Conservation (phyloP, 23 tunicate species). For the Trididemnum nubilum region DNA sequence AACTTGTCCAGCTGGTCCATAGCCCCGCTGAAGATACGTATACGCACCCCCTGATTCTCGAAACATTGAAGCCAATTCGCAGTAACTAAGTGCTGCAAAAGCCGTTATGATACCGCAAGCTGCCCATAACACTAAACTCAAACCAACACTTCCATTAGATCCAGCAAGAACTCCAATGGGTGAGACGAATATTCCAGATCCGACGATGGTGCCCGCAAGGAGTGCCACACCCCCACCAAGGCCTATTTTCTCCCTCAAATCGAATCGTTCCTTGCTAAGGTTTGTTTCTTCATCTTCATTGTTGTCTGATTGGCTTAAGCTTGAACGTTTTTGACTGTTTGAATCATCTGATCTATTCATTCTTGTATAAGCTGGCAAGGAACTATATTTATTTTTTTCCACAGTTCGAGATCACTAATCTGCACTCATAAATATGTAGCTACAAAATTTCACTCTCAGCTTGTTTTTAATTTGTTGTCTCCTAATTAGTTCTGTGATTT, state of each 20-base stretch:
- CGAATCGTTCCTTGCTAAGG: slow-evolving; percentile 25
- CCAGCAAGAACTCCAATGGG: slow-evolving; percentile 72
- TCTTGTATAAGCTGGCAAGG: no score
- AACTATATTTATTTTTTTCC: no score
- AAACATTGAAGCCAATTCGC: slow-evolving; percentile 66
- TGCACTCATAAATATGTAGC: no score
- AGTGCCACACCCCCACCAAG: slow-evolving; percentile 44
- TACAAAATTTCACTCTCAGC: no score
- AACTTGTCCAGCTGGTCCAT: slow-evolving; percentile 46
- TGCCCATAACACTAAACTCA: slow-evolving; percentile 80
- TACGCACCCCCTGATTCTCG: slow-evolving; percentile 75
- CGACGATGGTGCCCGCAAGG: slow-evolving; percentile 71
- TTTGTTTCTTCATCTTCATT: background rate
- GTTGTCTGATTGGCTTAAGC: background rate
- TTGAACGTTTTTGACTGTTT: background rate
- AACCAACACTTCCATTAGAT: slow-evolving; percentile 68
- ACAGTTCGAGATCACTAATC: no score
- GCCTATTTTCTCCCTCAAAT: slow-evolving; percentile 57
- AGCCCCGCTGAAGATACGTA: slow-evolving; percentile 52
- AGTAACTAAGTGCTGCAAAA: slow-evolving; percentile 67
- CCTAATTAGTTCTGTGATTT: no score
- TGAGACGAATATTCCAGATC: slow-evolving; percentile 83
- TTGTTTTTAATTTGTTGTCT: no score
- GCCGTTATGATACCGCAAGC: slow-evolving; percentile 23
- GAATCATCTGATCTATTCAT: no score